A percentile compares a stretch with the other conserved stretches of the same genome.
These are phyloP conservation scores for Teleogryllus oceanicus DNA, from an alignment of 2,888 invertebrate genomes.

Conservation along the genomic window DNA sequence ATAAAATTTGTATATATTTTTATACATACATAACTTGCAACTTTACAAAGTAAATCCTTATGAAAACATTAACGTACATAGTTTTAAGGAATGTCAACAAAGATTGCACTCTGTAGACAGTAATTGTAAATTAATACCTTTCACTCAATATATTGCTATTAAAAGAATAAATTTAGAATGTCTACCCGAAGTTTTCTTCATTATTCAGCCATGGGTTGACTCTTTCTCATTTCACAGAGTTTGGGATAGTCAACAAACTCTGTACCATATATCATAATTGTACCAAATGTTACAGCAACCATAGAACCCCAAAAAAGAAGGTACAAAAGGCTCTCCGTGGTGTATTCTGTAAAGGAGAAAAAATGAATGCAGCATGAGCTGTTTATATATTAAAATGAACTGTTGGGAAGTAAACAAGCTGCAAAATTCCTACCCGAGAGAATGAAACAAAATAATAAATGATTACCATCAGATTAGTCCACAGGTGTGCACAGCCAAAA, in stretches of 20 bases:
- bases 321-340: conserved; percentile 78
- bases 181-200: background rate
- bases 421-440: no score
- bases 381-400: no score
- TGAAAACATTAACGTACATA: background rate
- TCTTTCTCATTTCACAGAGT: conserved; percentile 29
- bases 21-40: background rate
- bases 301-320: conserved; percentile 93
- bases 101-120: background rate
- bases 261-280: conserved; percentile 81
- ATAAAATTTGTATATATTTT: background rate
- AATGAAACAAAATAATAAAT: no score
- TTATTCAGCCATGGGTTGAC: background rate
- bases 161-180: background rate
- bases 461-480: no score
- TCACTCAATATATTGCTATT: background rate
- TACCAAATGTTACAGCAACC: conserved; percentile 71
- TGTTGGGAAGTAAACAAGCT: no score
- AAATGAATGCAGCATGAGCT: background rate
- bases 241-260: conserved; percentile 92
- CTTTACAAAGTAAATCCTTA: background rate
- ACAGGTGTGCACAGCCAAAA: no score
- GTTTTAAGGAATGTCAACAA: background rate
- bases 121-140: background rate
- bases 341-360: conserved; percentile 60